Conservation (phyloP, 2,113 vertebrate species). For the Cranoglanis bouderius region DNA sequence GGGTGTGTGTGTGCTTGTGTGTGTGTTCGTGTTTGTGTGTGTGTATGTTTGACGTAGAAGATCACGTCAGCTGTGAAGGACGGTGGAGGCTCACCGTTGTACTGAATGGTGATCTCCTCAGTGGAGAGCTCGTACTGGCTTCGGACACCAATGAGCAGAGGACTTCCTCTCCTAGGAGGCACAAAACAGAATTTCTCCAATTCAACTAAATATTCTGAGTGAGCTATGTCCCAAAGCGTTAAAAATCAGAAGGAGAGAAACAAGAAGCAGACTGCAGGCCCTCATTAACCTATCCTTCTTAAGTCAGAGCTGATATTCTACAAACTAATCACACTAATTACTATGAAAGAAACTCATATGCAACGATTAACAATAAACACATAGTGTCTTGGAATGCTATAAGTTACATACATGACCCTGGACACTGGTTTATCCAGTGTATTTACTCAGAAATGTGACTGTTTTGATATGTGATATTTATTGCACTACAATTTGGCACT, state of each 20-base stretch:
- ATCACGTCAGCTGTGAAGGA: neutral
- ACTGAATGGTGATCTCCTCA: conserved; percentile 87
- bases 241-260: neutral
- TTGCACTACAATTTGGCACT: neutral
- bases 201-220: neutral
- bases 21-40: neutral
- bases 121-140: conserved; percentile 87
- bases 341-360: neutral
- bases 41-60: neutral
- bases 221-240: neutral
- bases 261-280: neutral
- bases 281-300: neutral
- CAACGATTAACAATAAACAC: neutral
- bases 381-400: neutral
- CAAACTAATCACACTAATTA: neutral
- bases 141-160: conserved; percentile 91
- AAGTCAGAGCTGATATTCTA: neutral
- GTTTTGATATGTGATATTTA: neutral
- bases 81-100: conserved; percentile 80
- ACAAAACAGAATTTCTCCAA: conserved; percentile 37
- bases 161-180: conserved; percentile 87
- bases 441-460: neutral
- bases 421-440: neutral
- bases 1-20: neutral
- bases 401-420: neutral